phyloP scores from a whole-genome alignment of 64 coral and sea anemone genomes.

The Pachyseris speciosa region DNA sequence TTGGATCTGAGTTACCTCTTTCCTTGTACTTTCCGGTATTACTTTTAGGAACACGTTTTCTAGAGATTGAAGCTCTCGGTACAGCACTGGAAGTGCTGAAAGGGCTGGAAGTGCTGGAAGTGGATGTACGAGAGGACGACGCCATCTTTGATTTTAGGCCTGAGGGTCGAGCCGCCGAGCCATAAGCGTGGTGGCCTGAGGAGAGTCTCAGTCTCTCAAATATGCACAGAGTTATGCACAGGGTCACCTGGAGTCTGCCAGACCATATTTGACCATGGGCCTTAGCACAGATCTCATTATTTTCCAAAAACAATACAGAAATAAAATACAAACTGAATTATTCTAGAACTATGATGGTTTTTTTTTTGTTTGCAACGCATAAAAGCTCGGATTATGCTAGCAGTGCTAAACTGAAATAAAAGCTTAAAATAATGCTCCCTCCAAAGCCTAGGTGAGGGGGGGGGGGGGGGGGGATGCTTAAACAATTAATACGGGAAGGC shows the following conservation, averaged over 20 bases:
- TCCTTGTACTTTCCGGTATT: too few species aligned
- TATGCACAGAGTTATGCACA: conserved; percentile 3
- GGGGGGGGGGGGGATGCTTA: too few species aligned
- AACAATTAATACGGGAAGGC: too few species aligned
- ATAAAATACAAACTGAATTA: conserved; percentile 79
- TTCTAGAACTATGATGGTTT: conserved; percentile 42
- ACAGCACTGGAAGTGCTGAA: too few species aligned
- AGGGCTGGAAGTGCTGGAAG: conserved; percentile 5
- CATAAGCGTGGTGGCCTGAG: conserved; percentile 46
- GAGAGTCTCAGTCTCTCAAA: conserved; percentile 28
- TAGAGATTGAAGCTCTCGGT: too few species aligned
- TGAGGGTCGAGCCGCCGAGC: conserved; percentile 76
- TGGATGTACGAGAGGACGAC: conserved; percentile 52
- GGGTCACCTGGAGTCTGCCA: conserved; percentile 62
- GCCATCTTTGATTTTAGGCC: conserved; percentile 81
- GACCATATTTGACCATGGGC: conserved; percentile 73
- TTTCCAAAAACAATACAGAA: conserved; percentile 76
- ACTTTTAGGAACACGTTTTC: too few species aligned
- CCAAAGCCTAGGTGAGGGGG: too few species aligned
- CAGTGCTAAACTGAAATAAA: too few species aligned
- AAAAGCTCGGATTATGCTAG: too few species aligned
- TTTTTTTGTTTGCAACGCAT: not conserved
- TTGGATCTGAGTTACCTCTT: too few species aligned
- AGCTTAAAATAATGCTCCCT: not conserved
- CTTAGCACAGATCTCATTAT: conserved; percentile 76